Conservation (phyloP, 1,140 invertebrate genomes). For the Drosophila nannoptera region DNA sequence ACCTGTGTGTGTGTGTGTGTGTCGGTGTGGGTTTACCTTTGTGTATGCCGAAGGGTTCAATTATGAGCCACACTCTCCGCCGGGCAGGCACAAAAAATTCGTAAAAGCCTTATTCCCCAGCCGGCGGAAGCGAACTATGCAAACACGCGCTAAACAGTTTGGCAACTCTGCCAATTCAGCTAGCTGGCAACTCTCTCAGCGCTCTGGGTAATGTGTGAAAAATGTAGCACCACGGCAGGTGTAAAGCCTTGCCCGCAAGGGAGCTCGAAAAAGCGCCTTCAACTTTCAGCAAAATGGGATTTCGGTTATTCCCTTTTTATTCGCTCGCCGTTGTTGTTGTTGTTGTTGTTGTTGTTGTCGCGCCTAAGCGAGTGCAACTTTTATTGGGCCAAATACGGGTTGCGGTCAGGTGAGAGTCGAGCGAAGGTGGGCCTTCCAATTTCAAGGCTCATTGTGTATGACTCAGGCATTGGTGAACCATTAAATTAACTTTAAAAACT, state of each 20-base stretch:
- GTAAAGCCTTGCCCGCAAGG: constrained; percentile 39
- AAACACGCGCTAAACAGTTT: constrained; percentile 15
- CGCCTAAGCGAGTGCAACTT: constrained; percentile 52
- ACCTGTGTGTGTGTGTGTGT: constrained; percentile 39
- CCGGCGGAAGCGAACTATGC: constrained; percentile 22
- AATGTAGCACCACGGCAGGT: constrained; percentile 25
- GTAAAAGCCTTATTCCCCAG: constrained; percentile 51
- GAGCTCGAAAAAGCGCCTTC: constrained; percentile 42
- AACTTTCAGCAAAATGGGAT: constrained; percentile 31
- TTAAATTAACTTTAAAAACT: constrained; percentile 76
- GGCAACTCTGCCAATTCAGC: constrained; percentile 12
- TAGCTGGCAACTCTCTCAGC: constrained; percentile 6
- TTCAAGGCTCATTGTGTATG: constrained; percentile 71
- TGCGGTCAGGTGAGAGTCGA: constrained; percentile 11
- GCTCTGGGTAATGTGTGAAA: constrained; percentile 26
- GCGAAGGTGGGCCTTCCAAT: constrained; percentile 35
- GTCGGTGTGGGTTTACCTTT: constrained; percentile 33
- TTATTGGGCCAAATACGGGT: constrained; percentile 28
- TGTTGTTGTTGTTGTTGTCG: constrained; percentile 45
- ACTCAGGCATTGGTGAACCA: constrained; percentile 52
- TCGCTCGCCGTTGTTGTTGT: constrained; percentile 40
- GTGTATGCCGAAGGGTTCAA: constrained; percentile 68
- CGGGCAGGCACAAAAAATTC: constrained; percentile 20
- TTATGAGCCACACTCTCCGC: constrained; percentile 54
- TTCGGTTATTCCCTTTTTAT: constrained; percentile 19